These are phyloP conservation scores for Dreissena polymorpha DNA, from an alignment of 1,140 invertebrate genomes.

Conservation along the genomic window DNA sequence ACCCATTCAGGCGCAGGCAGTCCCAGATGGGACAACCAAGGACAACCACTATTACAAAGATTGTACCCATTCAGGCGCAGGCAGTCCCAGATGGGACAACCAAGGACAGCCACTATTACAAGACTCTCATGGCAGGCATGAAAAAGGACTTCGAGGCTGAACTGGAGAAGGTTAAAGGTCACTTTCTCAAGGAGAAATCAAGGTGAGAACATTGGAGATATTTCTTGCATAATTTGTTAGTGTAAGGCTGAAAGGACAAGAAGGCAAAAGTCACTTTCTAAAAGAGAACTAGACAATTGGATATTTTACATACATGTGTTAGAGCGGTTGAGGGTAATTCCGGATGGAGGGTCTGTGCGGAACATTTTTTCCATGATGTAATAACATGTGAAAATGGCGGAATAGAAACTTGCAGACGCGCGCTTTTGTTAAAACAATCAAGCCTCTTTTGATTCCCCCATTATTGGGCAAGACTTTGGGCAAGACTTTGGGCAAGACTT, in stretches of 20 bases:
- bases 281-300: too few species aligned
- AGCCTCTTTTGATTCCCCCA: neutral
- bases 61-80: neutral
- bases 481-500: neutral
- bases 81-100: neutral
- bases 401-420: too few species aligned
- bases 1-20: too few species aligned
- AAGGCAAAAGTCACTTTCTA: too few species aligned
- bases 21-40: too few species aligned
- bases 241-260: too few species aligned
- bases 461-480: neutral
- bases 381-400: neutral
- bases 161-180: conserved; percentile 48
- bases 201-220: too few species aligned
- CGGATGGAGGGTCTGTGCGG: too few species aligned
- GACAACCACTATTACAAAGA: too few species aligned
- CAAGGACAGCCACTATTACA: conserved; percentile 37
- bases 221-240: too few species aligned
- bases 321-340: too few species aligned
- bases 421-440: neutral
- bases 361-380: neutral
- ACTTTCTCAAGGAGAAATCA: conserved; percentile 34
- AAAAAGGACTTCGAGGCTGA: conserved; percentile 51
- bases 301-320: too few species aligned
- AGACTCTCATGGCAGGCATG: conserved; percentile 52